Conservation (phyloP, 2,888 invertebrate species). For the Latheticus oryzae region DNA sequence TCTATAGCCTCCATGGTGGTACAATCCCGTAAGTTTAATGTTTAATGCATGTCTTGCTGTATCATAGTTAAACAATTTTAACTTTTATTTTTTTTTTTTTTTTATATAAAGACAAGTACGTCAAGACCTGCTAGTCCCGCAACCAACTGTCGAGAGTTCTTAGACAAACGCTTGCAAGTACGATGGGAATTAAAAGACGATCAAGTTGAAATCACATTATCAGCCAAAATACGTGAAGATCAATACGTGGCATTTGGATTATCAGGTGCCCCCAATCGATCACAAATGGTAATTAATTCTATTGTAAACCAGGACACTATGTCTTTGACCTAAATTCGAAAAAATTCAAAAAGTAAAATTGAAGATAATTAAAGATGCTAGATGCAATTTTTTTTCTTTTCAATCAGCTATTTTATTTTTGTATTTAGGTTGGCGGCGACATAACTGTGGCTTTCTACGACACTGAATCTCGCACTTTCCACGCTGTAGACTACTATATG, state of each 20-base stretch:
- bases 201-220: conserved; percentile 80
- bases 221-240: conserved; percentile 82
- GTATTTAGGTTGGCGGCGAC: conserved; percentile 78
- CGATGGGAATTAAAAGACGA: conserved; percentile 86
- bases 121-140: conserved; percentile 73
- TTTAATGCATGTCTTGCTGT: conserved; percentile 1
- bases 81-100: conserved; percentile 18
- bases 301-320: not conserved
- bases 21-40: conserved; percentile 85
- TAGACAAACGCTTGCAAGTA: conserved; percentile 85
- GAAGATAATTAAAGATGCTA: not conserved
- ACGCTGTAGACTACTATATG: conserved; percentile 87
- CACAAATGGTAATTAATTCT: conserved; percentile 72
- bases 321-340: too few relatives aligned
- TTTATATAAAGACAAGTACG: conserved; percentile 77
- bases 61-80: too few relatives aligned
- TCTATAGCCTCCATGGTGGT: conserved; percentile 89
- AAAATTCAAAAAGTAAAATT: not conserved
- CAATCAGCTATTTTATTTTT: conserved; percentile 6
- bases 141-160: conserved; percentile 86
- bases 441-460: conserved; percentile 85
- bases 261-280: conserved; percentile 79
- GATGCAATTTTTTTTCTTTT: too few relatives aligned
- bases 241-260: conserved; percentile 91
- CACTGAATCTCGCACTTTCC: conserved; percentile 71